Conservation (phyloP, 2,888 invertebrate genomes). For the Athalia cordata region DNA sequence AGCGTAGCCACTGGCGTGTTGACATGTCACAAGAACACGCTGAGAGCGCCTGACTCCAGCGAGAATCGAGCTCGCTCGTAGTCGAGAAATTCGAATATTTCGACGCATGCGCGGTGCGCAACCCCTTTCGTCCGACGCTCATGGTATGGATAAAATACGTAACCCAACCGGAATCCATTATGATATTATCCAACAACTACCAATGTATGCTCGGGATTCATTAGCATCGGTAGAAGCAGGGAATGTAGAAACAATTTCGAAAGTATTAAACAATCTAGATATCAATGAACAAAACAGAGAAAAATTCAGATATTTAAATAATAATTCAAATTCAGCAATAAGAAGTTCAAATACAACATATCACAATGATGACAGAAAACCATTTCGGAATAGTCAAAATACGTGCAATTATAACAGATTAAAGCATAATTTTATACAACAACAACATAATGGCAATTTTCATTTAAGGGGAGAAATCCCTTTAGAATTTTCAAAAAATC, state of each 20-base stretch:
- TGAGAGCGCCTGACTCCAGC: too few relatives aligned
- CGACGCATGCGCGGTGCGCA: too few relatives aligned
- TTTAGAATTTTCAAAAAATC: too few relatives aligned
- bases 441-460: neutral
- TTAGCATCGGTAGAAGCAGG: constrained; percentile 47
- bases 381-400: neutral
- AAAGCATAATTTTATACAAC: too few relatives aligned
- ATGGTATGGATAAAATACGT: constrained; percentile 10
- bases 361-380: neutral
- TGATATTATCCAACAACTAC: constrained; percentile 49
- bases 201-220: constrained; percentile 41
- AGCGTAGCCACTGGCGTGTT: too few relatives aligned
- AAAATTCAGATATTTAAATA: neutral
- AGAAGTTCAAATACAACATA: neutral
- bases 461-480: neutral
- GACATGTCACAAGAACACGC: too few relatives aligned
- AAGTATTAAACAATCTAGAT: constrained; percentile 47
- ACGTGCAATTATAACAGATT: neutral
- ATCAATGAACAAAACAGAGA: constrained; percentile 16
- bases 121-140: too few relatives aligned
- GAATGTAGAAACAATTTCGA: constrained; percentile 42
- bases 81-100: too few relatives aligned
- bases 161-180: constrained; percentile 47
- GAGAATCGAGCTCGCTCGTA: too few relatives aligned
- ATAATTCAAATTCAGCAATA: neutral